Evolutionary conservation across 2,797 vertebrate genomes (phyloP).

Genomic region (Anniella stebbinsi): DNA sequence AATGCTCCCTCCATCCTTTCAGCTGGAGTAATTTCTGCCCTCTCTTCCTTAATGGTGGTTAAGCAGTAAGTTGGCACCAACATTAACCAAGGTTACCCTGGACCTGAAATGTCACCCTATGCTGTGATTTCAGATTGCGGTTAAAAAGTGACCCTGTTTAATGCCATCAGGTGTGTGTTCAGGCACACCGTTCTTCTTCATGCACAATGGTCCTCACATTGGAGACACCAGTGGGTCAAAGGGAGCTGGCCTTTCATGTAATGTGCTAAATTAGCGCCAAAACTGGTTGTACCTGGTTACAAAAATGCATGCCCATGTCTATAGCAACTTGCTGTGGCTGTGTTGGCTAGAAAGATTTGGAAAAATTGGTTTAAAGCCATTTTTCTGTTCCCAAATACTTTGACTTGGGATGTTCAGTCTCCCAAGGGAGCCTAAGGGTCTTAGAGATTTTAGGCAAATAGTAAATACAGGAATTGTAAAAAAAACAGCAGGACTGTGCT

Average conservation of each 20-base stretch:
- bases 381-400: neutral
- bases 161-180: neutral
- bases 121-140: neutral
- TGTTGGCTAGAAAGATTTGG: neutral
- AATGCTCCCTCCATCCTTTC: neutral
- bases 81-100: too few species aligned
- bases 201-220: neutral
- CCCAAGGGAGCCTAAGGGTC: too few species aligned
- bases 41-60: neutral
- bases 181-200: neutral
- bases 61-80: neutral
- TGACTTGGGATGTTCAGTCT: conserved; percentile 18
- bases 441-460: neutral
- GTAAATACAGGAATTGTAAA: neutral
- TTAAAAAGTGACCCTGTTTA: neutral
- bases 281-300: neutral
- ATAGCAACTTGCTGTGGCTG: neutral
- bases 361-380: neutral
- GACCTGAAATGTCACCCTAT: neutral
- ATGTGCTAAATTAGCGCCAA: neutral
- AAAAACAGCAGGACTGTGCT: neutral
- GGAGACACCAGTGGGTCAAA: neutral
- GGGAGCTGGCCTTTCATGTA: neutral
- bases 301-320: neutral
- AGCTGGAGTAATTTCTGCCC: neutral